Evolutionary conservation across 2,797 vertebrate species (phyloP), one percentile per base, ranked within the genome.

Genomic region (Pangasius sanitwongsei): DNA sequence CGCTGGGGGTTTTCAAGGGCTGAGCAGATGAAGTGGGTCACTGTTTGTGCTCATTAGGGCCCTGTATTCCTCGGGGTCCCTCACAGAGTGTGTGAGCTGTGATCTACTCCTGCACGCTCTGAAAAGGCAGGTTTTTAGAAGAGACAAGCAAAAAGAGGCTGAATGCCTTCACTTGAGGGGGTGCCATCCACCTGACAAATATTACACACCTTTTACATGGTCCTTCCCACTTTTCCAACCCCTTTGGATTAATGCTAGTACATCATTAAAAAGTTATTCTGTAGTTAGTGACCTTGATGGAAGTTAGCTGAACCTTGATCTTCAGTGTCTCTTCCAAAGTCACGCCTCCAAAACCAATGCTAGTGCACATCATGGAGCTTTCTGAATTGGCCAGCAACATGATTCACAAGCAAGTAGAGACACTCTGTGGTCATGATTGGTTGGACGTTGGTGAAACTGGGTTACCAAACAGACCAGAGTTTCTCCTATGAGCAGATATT

Each of bases 21-120:
- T 87, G 59, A 83, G 86, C 41, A 83, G 63, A 87, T 80, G 86
- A 87, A 87, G 75, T 87, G 86, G 86, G 86, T 87, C 86, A 82
- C 61, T 87, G 86, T 82, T 72, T 70, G 86, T 67, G 78, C 78
- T 87, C 78, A 87, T 87, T 87, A 82, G 61, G 78, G 48, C 63
- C 48, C 77, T 87, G 77, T 41, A 72, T 87, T 87, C 86, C 74
- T 65, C 74, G 31, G 74, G 41, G 86, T 13, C 44, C 72, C 57
- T 78, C 8, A 31, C 86, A 23, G 55, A 41, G 34, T n/a, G 57
- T 75, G 57, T 3, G 44, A 6, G 83, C 63, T 67, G 28, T 31
- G 65, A 65, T 31, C 44, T 34, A 2, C 74, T 87, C 61, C 59
- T 50, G 55, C 16, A 61, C 31, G 57, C n/a, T 9, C 16, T 31